Base-by-base conservation (phyloP, 2,113 vertebrate species). In the Brevimyrus niger region DNA sequence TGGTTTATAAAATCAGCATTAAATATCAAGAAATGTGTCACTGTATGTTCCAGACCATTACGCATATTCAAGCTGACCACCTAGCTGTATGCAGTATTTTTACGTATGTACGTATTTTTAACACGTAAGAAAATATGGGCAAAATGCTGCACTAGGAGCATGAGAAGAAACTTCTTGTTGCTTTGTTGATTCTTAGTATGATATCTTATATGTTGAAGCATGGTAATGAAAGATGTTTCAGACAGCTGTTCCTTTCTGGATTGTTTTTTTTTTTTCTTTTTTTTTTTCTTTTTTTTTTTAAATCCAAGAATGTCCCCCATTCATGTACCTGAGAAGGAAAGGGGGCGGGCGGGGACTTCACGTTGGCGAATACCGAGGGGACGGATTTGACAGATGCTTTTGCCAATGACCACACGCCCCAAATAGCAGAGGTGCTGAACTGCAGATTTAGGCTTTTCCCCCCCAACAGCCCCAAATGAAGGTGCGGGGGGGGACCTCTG, bases 341-440 rank as follows among this genome's bases (percentile, higher is more conserved):
- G 89, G 89, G 21, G 82, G 42, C 3, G 0, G 21, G 44, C 7
- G 38, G 88, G 91, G 89, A 88, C 1, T 1, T 91, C 90, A 92
- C 92, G 87, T 91, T 0, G 35, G 92, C 91, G 92, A 94, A 93
- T 94, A 91, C 90, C 51, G 91, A 92, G 92, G 93, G 93, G 93
- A 94, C 91, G 93, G 93, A 94, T 94, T 95, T 95, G 95, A 96
- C 95, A 96, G 94, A 95, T 96, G 94, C 91, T 93, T 95, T 92
- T 92, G 91, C 95, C 95, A 92, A 94, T 94, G 95, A 93, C 94
- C 94, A 95, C 96, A 94, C 96, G 94, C 93, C 94, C 93, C 86
- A 92, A 94, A 94, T 95, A 96, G 96, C 93, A 96, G 94, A 96
- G 95, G 92, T 95, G 93, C 94, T 96, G 94, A 96, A 95, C 93